Evolutionary conservation across 1,140 invertebrate species (phyloP).

Genomic region (Heterodera schachtii): DNA sequence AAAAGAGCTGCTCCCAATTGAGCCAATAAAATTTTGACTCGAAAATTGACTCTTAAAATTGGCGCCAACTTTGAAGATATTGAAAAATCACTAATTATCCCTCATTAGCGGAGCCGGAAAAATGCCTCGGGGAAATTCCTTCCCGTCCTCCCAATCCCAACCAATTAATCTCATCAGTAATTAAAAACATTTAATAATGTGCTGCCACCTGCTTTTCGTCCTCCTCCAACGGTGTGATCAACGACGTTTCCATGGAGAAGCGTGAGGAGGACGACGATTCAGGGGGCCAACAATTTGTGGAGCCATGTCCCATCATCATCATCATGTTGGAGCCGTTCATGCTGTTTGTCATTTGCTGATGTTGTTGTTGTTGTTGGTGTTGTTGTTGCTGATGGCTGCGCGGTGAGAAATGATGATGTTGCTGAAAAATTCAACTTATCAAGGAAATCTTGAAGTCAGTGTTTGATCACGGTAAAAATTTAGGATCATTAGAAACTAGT

Average conservation of each 20-base stretch:
- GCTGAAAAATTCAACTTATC: not conserved
- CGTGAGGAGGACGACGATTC: constrained; percentile 27
- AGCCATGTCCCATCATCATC: not conserved
- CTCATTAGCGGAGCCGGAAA: too few relatives aligned
- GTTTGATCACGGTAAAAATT: too few relatives aligned
- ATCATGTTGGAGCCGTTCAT: not conserved
- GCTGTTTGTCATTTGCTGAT: not conserved
- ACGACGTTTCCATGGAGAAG: constrained; percentile 31
- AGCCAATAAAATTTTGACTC: too few relatives aligned
- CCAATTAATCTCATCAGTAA: not conserved
- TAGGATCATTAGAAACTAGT: too few relatives aligned
- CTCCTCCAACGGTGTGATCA: constrained; percentile 30
- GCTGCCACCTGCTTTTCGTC: constrained; percentile 16
- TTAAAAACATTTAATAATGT: constrained; percentile 7
- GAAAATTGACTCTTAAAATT: too few relatives aligned
- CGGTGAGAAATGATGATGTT: not conserved
- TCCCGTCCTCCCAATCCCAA: too few relatives aligned
- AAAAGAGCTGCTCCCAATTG: too few relatives aligned
- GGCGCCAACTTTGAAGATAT: too few relatives aligned
- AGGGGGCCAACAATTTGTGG: constrained; percentile 11
- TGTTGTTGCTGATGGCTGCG: not conserved
- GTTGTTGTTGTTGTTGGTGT: not conserved
- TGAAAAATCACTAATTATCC: too few relatives aligned
- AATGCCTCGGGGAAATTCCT: too few relatives aligned
- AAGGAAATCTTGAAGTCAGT: too few relatives aligned